Evolutionary conservation across 2,797 vertebrate genomes (phyloP).

Genomic region (Melanotaenia nigrans): DNA sequence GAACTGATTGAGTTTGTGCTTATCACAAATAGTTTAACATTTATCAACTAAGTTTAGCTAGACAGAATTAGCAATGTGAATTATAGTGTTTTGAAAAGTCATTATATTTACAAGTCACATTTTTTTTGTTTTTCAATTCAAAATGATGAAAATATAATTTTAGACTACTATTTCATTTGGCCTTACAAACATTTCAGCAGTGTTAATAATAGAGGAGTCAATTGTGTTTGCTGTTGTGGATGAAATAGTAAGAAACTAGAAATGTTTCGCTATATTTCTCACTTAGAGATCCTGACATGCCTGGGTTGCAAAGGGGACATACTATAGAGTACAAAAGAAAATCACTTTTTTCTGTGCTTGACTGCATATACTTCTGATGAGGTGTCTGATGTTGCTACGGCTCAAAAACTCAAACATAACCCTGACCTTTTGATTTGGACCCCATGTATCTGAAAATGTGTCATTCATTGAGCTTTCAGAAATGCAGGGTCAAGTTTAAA

Average conservation of each 20-base stretch:
- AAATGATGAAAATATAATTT: neutral
- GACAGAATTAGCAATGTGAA: neutral
- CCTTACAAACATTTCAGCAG: neutral
- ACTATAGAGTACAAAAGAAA: neutral
- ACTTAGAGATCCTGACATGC: neutral
- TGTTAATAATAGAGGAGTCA: neutral
- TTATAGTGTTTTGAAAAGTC: neutral
- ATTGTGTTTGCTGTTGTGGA: neutral
- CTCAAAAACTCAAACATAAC: neutral
- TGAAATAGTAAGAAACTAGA: neutral
- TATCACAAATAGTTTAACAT: neutral
- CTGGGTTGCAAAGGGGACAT: neutral
- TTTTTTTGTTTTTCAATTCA: neutral
- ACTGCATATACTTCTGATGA: neutral
- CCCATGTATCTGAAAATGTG: neutral
- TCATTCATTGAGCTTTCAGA: neutral
- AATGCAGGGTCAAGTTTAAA: too few species aligned
- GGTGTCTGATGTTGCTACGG: neutral
- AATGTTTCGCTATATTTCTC: neutral
- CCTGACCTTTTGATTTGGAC: neutral
- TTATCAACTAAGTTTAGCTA: neutral
- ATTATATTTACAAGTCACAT: neutral
- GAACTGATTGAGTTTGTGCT: slow-evolving; percentile 1
- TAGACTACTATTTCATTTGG: neutral
- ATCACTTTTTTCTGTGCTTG: neutral